phyloP scores from a whole-genome alignment of 64 coral and sea anemone species.

The Trachythela sp. region DNA sequence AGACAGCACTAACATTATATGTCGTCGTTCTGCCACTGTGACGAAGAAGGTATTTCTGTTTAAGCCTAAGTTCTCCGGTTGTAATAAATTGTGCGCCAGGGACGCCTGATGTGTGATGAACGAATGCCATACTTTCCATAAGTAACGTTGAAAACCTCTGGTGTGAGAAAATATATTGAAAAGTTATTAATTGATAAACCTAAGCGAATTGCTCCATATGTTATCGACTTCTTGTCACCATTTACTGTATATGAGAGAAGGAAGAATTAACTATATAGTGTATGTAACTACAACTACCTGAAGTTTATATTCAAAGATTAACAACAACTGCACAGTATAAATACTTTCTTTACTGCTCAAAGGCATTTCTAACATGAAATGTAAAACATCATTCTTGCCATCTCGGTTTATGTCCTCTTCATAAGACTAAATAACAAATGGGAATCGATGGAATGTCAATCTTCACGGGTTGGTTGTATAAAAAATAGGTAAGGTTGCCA shows the following conservation, averaged over 20 bases:
- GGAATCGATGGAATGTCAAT: too few species aligned
- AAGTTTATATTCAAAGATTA: constrained; percentile 90
- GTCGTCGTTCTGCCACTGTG: constrained; percentile 66
- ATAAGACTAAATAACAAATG: constrained; percentile 83
- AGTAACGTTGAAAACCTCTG: constrained; percentile 85
- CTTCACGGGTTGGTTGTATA: too few species aligned
- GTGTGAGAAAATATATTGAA: not conserved
- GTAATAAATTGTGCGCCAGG: constrained; percentile 86
- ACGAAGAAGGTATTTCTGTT: constrained; percentile 61
- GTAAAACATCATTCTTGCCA: constrained; percentile 82
- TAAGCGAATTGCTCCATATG: too few species aligned
- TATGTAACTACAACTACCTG: constrained; percentile 49
- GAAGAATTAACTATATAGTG: not conserved
- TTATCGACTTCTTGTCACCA: too few species aligned
- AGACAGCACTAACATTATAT: constrained; percentile 82
- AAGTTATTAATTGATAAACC: too few species aligned
- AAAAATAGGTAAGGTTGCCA: too few species aligned
- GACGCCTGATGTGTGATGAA: constrained; percentile 65
- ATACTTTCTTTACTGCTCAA: constrained; percentile 67
- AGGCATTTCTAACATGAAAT: constrained; percentile 72
- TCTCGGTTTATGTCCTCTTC: constrained; percentile 82
- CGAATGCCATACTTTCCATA: constrained; percentile 87
- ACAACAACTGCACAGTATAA: constrained; percentile 65
- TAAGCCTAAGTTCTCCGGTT: constrained; percentile 66
- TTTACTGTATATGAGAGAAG: too few species aligned